Conservation (phyloP, 2,888 invertebrate species). For the Agrochola litura region DNA sequence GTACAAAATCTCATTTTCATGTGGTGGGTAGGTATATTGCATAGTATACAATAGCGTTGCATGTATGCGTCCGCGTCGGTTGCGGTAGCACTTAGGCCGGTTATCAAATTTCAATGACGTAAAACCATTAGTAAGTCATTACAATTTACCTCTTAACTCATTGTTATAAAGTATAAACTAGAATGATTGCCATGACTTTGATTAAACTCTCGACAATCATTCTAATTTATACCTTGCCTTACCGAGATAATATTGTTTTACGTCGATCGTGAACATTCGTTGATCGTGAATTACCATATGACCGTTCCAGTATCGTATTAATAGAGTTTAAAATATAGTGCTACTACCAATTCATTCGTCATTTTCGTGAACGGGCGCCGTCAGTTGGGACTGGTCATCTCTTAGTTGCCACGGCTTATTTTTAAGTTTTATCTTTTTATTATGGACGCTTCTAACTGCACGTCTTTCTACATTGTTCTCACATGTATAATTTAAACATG, state of each 20-base stretch:
- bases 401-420: too few relatives aligned
- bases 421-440: too few relatives aligned
- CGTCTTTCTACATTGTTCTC: too few relatives aligned
- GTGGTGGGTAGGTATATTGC: slow-evolving; percentile 2
- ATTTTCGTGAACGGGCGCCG: too few relatives aligned
- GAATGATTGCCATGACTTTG: neutral
- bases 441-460: too few relatives aligned
- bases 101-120: neutral
- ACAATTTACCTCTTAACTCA: neutral
- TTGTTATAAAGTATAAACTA: neutral
- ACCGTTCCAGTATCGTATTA: neutral
- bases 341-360: too few relatives aligned
- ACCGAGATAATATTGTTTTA: neutral
- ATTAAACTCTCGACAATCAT: neutral
- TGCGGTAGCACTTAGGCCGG: neutral
- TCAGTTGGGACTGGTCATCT: too few relatives aligned
- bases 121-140: neutral
- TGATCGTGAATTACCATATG: neutral
- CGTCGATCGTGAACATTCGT: neutral
- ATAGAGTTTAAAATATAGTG: neutral
- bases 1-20: slow-evolving; percentile 11
- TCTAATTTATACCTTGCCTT: neutral
- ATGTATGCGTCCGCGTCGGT: slow-evolving; percentile 2
- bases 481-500: too few relatives aligned
- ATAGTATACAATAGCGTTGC: slow-evolving; percentile 10